These are phyloP conservation scores for Lochmaea crataegi DNA, from an alignment of 2,888 invertebrate species.

Conservation along the genomic window DNA sequence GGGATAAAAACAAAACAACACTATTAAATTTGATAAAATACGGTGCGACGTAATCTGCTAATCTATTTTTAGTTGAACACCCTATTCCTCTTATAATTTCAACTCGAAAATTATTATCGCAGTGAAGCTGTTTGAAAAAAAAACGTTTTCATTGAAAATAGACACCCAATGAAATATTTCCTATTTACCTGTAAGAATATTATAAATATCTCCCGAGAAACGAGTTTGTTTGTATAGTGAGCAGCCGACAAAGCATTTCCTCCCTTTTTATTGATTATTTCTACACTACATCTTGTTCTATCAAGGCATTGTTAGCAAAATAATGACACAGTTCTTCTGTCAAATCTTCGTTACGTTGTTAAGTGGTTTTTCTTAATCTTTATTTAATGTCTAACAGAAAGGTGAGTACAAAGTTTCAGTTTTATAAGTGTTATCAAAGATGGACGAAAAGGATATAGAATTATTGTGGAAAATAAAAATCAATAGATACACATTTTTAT, in stretches of 20 bases:
- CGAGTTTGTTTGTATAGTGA: constrained; percentile 17
- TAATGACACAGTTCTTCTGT: constrained; percentile 52
- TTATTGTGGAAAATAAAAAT: constrained; percentile 11
- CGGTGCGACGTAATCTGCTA: no score
- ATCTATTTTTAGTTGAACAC: no score
- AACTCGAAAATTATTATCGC: no score
- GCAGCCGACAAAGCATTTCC: background rate
- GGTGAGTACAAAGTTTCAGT: constrained; percentile 44
- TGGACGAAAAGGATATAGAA: background rate
- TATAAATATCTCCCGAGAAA: background rate
- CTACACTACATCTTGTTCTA: constrained; percentile 40
- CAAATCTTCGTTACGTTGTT: constrained; percentile 40
- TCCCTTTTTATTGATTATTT: constrained; percentile 54
- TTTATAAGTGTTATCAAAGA: background rate
- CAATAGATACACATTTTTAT: constrained; percentile 5
- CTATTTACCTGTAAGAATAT: background rate
- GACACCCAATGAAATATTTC: background rate
- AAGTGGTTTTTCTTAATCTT: constrained; percentile 20
- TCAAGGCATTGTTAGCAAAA: constrained; percentile 48
- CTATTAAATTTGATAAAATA: no score
- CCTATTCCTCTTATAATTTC: background rate
- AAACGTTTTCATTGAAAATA: no score
- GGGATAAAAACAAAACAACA: no score
- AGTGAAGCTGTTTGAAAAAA: no score
- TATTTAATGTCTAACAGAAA: constrained; percentile 52